These are phyloP conservation scores for Schizotus pectinicornis DNA, from an alignment of 2,888 invertebrate genomes.

Conservation along the genomic window DNA sequence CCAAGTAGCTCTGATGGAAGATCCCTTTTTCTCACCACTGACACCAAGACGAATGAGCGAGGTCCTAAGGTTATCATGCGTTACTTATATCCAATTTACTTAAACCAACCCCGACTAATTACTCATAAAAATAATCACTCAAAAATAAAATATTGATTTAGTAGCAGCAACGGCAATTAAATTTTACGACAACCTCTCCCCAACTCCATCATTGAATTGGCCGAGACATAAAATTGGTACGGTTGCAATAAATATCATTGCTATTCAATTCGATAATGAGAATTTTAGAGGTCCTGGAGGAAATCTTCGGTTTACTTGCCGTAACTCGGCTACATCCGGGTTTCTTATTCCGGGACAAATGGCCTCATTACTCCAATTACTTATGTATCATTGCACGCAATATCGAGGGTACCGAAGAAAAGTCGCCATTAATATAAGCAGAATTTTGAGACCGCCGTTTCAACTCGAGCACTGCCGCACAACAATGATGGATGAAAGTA, in stretches of 20 bases:
- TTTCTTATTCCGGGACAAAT: no score
- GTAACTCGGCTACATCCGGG: no score
- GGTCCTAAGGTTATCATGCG: constrained; percentile 46
- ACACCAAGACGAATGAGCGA: constrained; percentile 49
- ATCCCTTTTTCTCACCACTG: constrained; percentile 47
- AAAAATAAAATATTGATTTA: not conserved
- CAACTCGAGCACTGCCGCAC: not conserved
- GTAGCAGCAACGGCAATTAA: not conserved
- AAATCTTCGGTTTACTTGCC: no score
- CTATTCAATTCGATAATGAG: not conserved
- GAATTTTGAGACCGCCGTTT: not conserved
- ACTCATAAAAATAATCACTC: not conserved
- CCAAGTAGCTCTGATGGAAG: constrained; percentile 47
- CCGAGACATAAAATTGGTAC: not conserved
- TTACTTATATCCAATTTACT: constrained; percentile 35
- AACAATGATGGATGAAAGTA: not conserved
- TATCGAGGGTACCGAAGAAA: not conserved
- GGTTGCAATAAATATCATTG: not conserved
- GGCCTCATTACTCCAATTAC: not conserved
- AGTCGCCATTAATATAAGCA: not conserved
- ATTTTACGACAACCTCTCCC: not conserved
- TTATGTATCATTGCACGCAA: not conserved
- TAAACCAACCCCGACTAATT: constrained; percentile 5
- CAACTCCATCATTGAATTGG: no score
- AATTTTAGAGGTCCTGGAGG: no score